Evolutionary conservation across 2,888 invertebrate genomes (phyloP), one percentile per base, ranked within the genome.

Genomic region (Prionchulus punctatus): DNA sequence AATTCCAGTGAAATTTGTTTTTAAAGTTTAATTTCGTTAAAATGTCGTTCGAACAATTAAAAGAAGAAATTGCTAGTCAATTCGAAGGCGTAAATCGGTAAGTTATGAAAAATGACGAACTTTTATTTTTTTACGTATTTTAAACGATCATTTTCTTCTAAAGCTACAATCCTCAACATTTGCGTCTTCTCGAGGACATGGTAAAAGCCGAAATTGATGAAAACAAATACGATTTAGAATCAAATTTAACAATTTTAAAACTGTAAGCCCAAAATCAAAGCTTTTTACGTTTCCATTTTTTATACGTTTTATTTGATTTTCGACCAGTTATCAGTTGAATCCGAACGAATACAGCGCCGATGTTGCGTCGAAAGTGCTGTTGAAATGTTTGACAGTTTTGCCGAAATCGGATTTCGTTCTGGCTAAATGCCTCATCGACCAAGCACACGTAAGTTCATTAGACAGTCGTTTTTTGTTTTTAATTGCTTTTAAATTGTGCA

Each of bases 381-480:
- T 98, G 63, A 98, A 98, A 72, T 90, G 94, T 1, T 76, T 98
- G 45, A 94, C 96, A 12, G 94, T 92, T 73, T 81, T 96, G 64
- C 98, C 98, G 0, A 90, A 94, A 69, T 88, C 94, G 7, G 98
- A 98, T 74, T 94, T 96, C 70, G 89, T 91, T 50, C 78, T 98
- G 62, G 98, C 96, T 77, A 98, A 98, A 75, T 96, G 92, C 72
- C 79, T 98, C 56, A 78, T 98, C 58, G 83, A 86, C 62, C 85
- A 87, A 58, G 79, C 79, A 65, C 80, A 64, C 55, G 70, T 72
- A 66, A 43, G 50, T 50, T 45, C 23, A 12, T 36, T 18, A n/a
- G n/a, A n/a, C n/a, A n/a, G n/a, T n/a, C n/a, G n/a, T n/a, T n/a
- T n/a, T n/a, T n/a, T n/a, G n/a, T n/a, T n/a, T n/a, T n/a, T n/a